Percentiles rank a stretch among this genome's conserved stretches.
Conservation (phyloP, 2,113 vertebrate species). For the Lampris megalopsis region DNA sequence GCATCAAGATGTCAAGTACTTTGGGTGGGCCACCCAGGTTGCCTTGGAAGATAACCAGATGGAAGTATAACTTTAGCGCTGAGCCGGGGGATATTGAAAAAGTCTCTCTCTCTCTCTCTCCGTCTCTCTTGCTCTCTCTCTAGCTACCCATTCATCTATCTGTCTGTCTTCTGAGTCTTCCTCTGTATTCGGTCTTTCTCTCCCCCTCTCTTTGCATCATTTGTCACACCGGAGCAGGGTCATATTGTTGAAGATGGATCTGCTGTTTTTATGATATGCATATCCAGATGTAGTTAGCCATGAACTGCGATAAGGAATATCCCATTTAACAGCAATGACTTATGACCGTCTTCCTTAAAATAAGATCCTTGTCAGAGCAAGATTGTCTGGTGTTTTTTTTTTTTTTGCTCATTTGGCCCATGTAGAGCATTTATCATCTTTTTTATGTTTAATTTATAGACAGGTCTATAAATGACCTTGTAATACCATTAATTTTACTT, state of each 20-base stretch:
- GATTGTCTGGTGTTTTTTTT: too few species aligned
- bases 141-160: constrained; percentile 17
- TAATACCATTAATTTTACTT: too few species aligned
- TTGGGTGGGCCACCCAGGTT: constrained; percentile 98
- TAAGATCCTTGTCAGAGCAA: too few species aligned
- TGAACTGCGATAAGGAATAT: constrained; percentile 8
- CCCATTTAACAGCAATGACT: neutral
- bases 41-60: constrained; percentile 99
- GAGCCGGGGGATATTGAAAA: constrained; percentile 83
- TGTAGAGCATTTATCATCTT: too few species aligned
- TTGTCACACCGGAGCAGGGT: constrained; percentile 39
- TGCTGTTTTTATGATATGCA: constrained; percentile 12
- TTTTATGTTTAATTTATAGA: too few species aligned
- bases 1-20: constrained; percentile 99
- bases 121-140: constrained; percentile 41
- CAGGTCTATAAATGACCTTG: too few species aligned
- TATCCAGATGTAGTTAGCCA: constrained; percentile 43
- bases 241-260: neutral
- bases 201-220: constrained; percentile 16
- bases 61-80: constrained; percentile 92
- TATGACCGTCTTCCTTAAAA: too few species aligned
- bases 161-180: constrained; percentile 3
- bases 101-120: constrained; percentile 52
- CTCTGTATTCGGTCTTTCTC: constrained; percentile 2
- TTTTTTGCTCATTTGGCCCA: too few species aligned